phyloP scores from a whole-genome alignment of 2,888 invertebrate genomes.

The Lasius platythorax region DNA sequence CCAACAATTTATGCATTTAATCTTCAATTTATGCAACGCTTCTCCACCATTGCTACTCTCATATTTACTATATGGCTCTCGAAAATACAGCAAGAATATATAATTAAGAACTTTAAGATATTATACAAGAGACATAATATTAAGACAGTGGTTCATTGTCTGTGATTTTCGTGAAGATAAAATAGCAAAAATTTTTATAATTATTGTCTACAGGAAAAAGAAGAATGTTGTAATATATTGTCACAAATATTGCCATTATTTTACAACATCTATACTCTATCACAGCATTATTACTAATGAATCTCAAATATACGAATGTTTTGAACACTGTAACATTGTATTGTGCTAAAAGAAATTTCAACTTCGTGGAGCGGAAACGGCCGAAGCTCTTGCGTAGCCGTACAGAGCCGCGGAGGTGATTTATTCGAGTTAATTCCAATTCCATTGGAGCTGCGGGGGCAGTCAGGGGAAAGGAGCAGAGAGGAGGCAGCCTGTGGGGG shows the following conservation, averaged over 20 bases:
- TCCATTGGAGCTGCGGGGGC: constrained; percentile 85
- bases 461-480: constrained; percentile 68
- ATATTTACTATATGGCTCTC: neutral
- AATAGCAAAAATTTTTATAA: neutral
- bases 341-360: constrained; percentile 82
- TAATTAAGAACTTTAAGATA: neutral
- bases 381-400: constrained; percentile 74
- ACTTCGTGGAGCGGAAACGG: constrained; percentile 76
- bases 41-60: constrained; percentile 36
- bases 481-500: constrained; percentile 69
- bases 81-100: neutral
- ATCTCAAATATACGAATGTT: constrained; percentile 33
- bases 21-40: constrained; percentile 72
- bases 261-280: constrained; percentile 15
- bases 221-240: neutral
- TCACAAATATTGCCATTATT: neutral
- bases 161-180: neutral
- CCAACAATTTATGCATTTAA: constrained; percentile 75
- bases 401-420: constrained; percentile 82
- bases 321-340: constrained; percentile 60
- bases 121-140: neutral
- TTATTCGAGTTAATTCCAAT: constrained; percentile 86
- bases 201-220: neutral
- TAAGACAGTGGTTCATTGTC: neutral
- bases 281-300: neutral